phyloP scores from a whole-genome alignment of 2,113 vertebrate genomes.

The Lepisosteus oculatus region DNA sequence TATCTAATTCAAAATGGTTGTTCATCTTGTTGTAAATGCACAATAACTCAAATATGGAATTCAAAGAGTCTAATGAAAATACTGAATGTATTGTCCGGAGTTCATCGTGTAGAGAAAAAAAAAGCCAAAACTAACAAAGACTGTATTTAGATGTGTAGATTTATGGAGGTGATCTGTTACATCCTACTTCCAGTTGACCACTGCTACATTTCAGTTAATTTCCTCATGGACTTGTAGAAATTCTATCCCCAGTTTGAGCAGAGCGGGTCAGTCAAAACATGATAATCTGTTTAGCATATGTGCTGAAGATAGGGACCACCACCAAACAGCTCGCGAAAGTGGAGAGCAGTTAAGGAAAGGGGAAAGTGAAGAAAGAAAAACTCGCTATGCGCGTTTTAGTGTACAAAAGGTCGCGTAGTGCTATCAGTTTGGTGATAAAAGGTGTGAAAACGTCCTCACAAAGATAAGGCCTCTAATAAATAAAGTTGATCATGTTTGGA shows the following conservation, averaged over 20 bases:
- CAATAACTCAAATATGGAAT: constrained; percentile 6
- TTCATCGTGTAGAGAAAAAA: constrained; percentile 27
- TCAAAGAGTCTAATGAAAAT: constrained; percentile 3
- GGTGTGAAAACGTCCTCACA: no score
- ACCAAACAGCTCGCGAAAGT: constrained; percentile 24
- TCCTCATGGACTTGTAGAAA: constrained; percentile 80
- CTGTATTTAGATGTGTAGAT: constrained; percentile 70
- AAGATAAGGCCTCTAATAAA: no score
- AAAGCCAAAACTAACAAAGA: constrained; percentile 65
- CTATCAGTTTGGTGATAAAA: no score
- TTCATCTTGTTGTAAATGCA: neutral
- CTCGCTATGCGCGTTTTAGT: no score
- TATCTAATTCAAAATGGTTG: neutral
- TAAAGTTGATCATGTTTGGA: no score
- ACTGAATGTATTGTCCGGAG: neutral
- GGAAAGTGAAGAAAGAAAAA: neutral
- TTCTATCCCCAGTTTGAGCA: constrained; percentile 71
- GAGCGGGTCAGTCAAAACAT: constrained; percentile 76
- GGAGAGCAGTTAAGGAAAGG: constrained; percentile 17
- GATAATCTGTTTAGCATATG: constrained; percentile 91
- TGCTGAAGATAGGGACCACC: constrained; percentile 75
- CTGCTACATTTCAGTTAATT: constrained; percentile 74
- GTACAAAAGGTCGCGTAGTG: no score
- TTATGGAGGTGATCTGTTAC: constrained; percentile 62
- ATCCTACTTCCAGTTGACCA: constrained; percentile 70